Conservation (phyloP, 2,113 vertebrate species). For the Callocephalon fimbriatum region DNA sequence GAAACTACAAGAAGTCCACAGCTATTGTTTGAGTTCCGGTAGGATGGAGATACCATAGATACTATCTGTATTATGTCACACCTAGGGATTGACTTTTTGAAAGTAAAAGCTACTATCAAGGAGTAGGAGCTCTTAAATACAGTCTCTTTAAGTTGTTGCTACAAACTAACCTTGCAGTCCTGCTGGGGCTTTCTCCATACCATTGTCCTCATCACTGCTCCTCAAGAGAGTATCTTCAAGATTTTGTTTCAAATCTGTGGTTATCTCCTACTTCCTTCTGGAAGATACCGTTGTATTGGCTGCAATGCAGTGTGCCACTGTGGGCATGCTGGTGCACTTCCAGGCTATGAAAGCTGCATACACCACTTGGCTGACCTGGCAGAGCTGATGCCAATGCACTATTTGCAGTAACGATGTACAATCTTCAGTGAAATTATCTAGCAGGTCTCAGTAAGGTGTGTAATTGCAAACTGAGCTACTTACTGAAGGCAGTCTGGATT, state of each 20-base stretch:
- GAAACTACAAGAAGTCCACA: not conserved
- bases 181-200: not conserved
- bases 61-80: not conserved
- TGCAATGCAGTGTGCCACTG: not conserved
- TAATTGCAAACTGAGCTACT: not conserved
- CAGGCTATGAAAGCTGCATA: not conserved
- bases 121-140: not conserved
- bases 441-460: not conserved
- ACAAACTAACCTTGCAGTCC: not conserved
- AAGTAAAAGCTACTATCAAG: not conserved
- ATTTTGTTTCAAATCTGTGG: not conserved
- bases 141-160: not conserved
- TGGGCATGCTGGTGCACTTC: fast-evolving
- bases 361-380: not conserved
- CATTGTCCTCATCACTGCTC: not conserved
- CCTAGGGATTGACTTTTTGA: not conserved
- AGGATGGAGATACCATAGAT: not conserved
- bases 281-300: not conserved
- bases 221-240: not conserved
- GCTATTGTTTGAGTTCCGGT: fast-evolving
- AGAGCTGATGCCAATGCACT: not conserved
- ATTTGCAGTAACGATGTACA: not conserved
- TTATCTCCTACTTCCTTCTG: not conserved
- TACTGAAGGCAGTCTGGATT: not conserved
- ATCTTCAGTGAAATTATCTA: not conserved